Percentiles rank a stretch among this genome's conserved stretches.
phyloP scores from a whole-genome alignment of 30 jellyfish, hydroid and myxozoan species.

The Chrysaora quinquecirrha region DNA sequence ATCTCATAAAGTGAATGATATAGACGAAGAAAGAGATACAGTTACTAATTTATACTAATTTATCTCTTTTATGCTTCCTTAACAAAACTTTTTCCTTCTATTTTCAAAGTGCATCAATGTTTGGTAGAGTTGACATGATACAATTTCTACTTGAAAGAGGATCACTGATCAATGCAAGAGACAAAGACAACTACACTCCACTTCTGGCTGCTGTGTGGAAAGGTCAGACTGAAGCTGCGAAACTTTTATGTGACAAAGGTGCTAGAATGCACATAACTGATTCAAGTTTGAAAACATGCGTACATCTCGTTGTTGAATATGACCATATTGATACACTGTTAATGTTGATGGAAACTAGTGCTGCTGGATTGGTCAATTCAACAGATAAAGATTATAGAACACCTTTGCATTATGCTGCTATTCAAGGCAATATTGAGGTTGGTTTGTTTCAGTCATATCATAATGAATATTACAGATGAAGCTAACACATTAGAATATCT shows the following conservation, averaged over 20 bases:
- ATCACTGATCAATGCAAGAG: slow-evolving; percentile 75
- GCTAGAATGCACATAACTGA: slow-evolving; percentile 75
- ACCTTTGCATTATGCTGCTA: slow-evolving; percentile 96
- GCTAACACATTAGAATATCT: too few species aligned
- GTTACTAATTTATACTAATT: too few species aligned
- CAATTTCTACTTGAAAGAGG: slow-evolving; percentile 71
- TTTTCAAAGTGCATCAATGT: slow-evolving; percentile 79
- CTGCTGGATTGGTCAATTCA: slow-evolving; percentile 59
- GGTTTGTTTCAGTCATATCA: too few species aligned
- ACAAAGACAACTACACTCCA: slow-evolving; percentile 88
- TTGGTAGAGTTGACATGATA: slow-evolving; percentile 75
- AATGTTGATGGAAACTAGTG: slow-evolving; percentile 69
- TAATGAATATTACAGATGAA: too few species aligned
- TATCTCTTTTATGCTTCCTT: too few species aligned
- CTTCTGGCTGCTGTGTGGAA: slow-evolving; percentile 91
- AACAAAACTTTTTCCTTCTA: too few species aligned
- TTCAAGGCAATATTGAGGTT: slow-evolving; percentile 73
- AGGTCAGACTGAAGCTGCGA: slow-evolving; percentile 90
- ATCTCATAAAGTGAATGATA: too few species aligned
- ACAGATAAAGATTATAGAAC: slow-evolving; percentile 90
- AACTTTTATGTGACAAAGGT: slow-evolving; percentile 57
- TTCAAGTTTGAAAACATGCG: slow-evolving; percentile 68
- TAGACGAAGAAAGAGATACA: too few species aligned
- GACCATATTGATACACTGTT: slow-evolving; percentile 55
- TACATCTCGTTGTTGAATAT: slow-evolving; percentile 90